Percentiles rank a stretch among this genome's conserved stretches.
Evolutionary conservation across 2,113 vertebrate genomes (phyloP).

Genomic region (Hipposideros armiger): DNA sequence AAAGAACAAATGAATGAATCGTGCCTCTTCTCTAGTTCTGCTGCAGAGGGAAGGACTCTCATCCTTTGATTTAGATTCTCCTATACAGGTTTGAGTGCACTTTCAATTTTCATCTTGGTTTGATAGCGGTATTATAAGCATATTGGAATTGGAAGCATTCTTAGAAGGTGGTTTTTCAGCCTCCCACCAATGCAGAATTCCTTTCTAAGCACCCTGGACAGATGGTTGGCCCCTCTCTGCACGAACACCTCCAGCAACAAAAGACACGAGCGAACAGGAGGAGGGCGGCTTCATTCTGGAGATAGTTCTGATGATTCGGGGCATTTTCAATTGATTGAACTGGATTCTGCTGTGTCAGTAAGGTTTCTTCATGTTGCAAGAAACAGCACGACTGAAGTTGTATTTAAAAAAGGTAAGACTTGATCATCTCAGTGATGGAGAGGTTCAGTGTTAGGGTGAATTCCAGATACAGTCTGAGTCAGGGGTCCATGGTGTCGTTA

Average conservation of each 20-base stretch:
- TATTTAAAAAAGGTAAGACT: not conserved
- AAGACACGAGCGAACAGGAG: not conserved
- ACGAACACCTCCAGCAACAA: not conserved
- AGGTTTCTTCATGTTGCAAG: not conserved
- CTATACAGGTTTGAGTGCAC: not conserved
- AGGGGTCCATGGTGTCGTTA: not conserved
- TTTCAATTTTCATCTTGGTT: slow-evolving; percentile 17
- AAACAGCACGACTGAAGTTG: not conserved
- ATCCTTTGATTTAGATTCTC: not conserved
- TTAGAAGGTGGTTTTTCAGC: slow-evolving; percentile 26
- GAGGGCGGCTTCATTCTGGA: not conserved
- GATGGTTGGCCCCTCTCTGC: not conserved
- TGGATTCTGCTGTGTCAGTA: not conserved
- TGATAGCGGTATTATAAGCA: not conserved
- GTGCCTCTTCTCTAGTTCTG: not conserved
- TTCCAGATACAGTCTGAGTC: not conserved
- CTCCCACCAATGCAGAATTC: not conserved
- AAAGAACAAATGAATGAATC: not conserved
- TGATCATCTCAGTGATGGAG: not conserved
- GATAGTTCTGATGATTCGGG: slow-evolving; percentile 4
- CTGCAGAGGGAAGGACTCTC: not conserved
- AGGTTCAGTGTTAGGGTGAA: not conserved
- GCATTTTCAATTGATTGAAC: slow-evolving; percentile 1
- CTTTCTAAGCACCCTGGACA: slow-evolving; percentile 33
- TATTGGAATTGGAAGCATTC: not conserved